A percentile compares a stretch with the other conserved stretches of the same genome.
Conservation (phyloP, 2,797 vertebrate species). For the Loris lydekkerianus region DNA sequence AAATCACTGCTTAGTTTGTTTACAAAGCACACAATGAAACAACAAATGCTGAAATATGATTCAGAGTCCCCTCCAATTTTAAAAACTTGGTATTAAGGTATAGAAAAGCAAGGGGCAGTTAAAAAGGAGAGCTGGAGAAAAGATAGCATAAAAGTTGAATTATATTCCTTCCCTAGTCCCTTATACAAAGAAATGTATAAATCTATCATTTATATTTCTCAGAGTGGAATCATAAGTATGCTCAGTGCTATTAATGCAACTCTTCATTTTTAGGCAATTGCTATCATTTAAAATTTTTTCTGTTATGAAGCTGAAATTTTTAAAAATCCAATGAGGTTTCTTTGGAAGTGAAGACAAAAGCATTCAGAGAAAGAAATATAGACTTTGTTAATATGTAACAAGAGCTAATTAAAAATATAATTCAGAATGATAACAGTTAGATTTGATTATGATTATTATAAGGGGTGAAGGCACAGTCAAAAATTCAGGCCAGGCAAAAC, state of each 20-base stretch:
- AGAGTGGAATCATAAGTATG: neutral
- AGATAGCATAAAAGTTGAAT: neutral
- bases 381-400: neutral
- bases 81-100: neutral
- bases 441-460: neutral
- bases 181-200: neutral
- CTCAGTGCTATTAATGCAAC: neutral
- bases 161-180: neutral
- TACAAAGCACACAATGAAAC: neutral
- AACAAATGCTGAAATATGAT: neutral
- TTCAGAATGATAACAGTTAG: neutral
- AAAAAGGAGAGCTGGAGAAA: neutral
- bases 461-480: neutral
- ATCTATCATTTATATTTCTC: neutral
- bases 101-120: neutral
- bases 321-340: neutral
- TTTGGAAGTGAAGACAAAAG: neutral
- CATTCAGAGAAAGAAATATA: neutral
- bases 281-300: neutral
- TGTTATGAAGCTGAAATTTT: neutral
- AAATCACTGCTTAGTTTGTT: neutral
- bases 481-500: neutral
- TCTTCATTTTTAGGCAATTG: neutral
- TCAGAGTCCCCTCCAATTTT: neutral
- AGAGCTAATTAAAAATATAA: neutral